Base-by-base conservation (phyloP, 2,888 invertebrate species). In the Hartigia nigra region DNA sequence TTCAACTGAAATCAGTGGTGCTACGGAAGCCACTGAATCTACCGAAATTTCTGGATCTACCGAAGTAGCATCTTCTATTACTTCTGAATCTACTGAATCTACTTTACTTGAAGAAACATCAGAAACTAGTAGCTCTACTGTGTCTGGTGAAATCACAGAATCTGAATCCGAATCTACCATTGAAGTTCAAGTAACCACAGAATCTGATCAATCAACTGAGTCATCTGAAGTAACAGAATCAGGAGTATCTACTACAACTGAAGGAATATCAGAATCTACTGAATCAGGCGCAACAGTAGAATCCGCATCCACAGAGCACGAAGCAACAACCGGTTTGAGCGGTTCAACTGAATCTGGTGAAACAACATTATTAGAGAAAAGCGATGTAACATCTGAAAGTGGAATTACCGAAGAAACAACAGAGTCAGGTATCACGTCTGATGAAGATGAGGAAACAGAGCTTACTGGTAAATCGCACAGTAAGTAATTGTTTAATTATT, bases 171-270 rank as follows among this genome's bases (percentile, higher is more conserved):
- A 72, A 34, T 34, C 34, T 72, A 31, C 72, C 4, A 72, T 32
- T 5, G 72, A 11, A 31, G 32, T 72, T 75, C 72, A 55, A 23
- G 23, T 74, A 55, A 85, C 86, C 35, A 84, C 86, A 36, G 84
- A 82, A 76, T 86, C 84, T 23, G 85, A 79, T 31, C 77, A 78
- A 9, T 85, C 87, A 11, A 81, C 81, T 74, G 77, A 79, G 74
- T 79, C 77, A 3, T 88, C 88, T 70, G 87, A 88, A 72, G 88
- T 88, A 12, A 89, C 90, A n/a, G 88, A 85, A 83, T 85, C 84
- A 78, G 82, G 79, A 74, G 75, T 78, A 4, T 83, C 83, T n/a
- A 82, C 81, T 14, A 80, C 76, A 70, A 72, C 78, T 74, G 79
- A 77, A 74, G 77, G 1, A 31, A 80, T 81, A 69, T 89, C 89